A percentile compares a stretch with the other conserved stretches of the same genome.
These are phyloP conservation scores for Gadopsis bispinosus DNA, from an alignment of 2,797 vertebrate species.

Conservation along the genomic window DNA sequence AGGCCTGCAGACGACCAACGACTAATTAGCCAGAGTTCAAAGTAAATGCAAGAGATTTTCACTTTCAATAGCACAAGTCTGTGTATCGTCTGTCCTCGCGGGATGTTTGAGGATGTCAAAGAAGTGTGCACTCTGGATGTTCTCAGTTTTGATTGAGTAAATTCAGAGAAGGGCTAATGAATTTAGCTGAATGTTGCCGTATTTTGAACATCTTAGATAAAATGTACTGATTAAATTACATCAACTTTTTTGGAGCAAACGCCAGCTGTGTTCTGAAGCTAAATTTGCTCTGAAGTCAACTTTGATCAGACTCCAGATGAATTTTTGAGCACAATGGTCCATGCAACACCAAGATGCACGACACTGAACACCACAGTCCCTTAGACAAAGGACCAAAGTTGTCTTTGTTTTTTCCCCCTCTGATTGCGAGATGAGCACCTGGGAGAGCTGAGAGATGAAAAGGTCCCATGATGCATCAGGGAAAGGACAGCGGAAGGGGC, in stretches of 20 bases:
- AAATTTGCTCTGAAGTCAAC: constrained; percentile 63
- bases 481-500: background rate
- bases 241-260: background rate
- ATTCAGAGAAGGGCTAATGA: background rate
- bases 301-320: constrained; percentile 69
- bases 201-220: background rate
- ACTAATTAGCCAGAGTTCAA: constrained; percentile 54
- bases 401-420: constrained; percentile 13
- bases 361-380: constrained; percentile 22
- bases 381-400: constrained; percentile 34
- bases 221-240: constrained; percentile 7
- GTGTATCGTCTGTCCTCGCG: background rate
- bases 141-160: background rate
- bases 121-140: background rate
- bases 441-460: constrained; percentile 77
- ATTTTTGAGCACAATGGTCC: constrained; percentile 65
- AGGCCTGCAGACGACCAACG: background rate
- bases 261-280: constrained; percentile 39
- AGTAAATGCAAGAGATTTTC: background rate
- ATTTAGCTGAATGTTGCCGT: background rate
- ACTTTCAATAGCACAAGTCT: constrained; percentile 18
- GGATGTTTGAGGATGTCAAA: background rate
- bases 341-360: constrained; percentile 32
- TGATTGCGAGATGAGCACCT: constrained; percentile 63
- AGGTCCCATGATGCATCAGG: constrained; percentile 58